Conservation (phyloP, 2,797 vertebrate genomes). For the Meriones psammophilus region DNA sequence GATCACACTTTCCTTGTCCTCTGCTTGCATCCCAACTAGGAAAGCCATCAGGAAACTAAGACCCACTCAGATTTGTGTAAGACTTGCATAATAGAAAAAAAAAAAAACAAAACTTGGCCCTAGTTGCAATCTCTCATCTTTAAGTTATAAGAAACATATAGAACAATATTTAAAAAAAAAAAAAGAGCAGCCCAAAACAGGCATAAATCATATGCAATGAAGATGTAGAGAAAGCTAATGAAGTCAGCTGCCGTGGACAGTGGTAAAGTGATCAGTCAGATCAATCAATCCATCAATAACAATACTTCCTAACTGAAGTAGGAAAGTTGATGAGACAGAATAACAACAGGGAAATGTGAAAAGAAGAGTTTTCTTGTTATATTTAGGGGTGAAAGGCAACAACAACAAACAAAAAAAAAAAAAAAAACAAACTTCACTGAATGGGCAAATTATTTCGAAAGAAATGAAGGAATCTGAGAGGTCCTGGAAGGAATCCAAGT, state of each 20-base stretch:
- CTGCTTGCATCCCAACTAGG: no score
- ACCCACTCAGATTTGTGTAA: neutral
- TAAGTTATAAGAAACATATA: conserved; percentile 48
- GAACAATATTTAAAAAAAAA: neutral
- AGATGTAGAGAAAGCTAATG: neutral
- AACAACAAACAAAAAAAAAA: neutral
- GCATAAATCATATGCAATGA: neutral
- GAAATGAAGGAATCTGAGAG: conserved; percentile 21
- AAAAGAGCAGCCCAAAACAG: conserved; percentile 24
- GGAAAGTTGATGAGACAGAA: neutral
- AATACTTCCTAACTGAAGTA: neutral
- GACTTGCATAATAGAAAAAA: neutral
- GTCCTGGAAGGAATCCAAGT: neutral
- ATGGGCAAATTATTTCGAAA: neutral
- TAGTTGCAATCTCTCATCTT: neutral
- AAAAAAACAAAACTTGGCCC: neutral
- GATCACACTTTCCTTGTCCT: neutral
- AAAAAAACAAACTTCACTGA: neutral
- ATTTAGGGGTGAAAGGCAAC: neutral
- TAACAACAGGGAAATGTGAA: neutral
- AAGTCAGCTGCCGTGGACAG: neutral
- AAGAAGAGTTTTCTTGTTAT: neutral
- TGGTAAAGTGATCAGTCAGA: neutral
- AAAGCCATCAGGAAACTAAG: no score
- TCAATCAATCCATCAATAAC: neutral